Base-by-base conservation (phyloP, 2,888 invertebrate species). In the Baronia brevicornis region DNA sequence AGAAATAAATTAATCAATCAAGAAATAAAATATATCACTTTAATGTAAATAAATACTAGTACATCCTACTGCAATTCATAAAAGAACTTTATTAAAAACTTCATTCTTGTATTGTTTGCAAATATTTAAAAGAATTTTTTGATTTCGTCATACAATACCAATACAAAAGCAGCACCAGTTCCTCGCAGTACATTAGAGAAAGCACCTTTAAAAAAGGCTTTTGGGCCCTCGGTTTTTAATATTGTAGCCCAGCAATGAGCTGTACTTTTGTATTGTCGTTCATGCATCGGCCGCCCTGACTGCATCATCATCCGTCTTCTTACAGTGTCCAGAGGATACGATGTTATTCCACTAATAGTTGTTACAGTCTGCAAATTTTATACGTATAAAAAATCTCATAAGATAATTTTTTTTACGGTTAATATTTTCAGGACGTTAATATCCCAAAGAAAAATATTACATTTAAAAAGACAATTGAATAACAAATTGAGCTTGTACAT, bases 261-360 rank as follows among this genome's bases (percentile, higher is more conserved):
- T 13, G 97, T 96, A 78, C 86, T 95, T 85, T 93, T 96, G 88
- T 96, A 97, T 57, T 90, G 78, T 40, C 94, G 88, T 46, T 96
- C 94, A 30, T 87, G 71, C 58, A 87, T 85, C 41, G 89, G 89
- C 47, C 91, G 88, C 20, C 95, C 95, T 38, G 96, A 96, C 84
- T 97, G 97, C 97, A 98, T 98, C 97, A 98, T 98, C 95, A 98
- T 95, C 65, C 97, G 91, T 80, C 98, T 90, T 55, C 97, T 89
- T 59, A 93, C 92, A 31, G 97, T 97, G 74, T 98, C 97, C 78
- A 98, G 91, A 41, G 97, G 97, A 85, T 98, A 97, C 18, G 97
- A 97, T 18, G 94, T 86, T 54, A 98, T 91, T 57, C 97, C 97
- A 38, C 97, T 92, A 43, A 93, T 84, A 35, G 96, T 85, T 1